Evolutionary conservation across 2,113 vertebrate genomes (phyloP).

Genomic region (Amphilophus citrinellus): DNA sequence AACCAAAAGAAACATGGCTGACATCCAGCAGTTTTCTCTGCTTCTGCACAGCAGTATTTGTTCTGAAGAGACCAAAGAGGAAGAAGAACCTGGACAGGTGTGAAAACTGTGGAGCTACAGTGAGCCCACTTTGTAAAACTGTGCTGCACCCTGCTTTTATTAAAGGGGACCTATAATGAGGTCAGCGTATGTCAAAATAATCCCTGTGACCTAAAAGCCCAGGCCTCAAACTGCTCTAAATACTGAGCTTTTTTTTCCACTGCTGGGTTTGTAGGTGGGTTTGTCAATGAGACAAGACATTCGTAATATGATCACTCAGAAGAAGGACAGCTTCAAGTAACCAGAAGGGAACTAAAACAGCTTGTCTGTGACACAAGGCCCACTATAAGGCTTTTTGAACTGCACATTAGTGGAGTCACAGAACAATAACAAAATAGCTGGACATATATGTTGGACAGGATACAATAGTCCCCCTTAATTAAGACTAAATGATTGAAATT

Average conservation of each 20-base stretch:
- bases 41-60: not conserved
- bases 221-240: not conserved
- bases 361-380: no score
- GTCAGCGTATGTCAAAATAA: not conserved
- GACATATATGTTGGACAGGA: no score
- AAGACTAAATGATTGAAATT: no score
- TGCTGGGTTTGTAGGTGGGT: no score
- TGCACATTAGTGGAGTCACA: no score
- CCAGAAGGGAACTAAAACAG: no score
- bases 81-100: not conserved
- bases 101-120: not conserved
- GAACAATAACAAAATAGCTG: no score
- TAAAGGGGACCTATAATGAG: not conserved
- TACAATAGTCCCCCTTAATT: no score
- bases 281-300: not conserved
- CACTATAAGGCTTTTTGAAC: no score
- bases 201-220: not conserved
- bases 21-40: not conserved
- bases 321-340: no score
- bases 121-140: not conserved
- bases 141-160: not conserved
- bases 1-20: not conserved
- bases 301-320: no score
- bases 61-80: not conserved
- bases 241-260: no score